These are phyloP conservation scores for Carassius auratus DNA, from an alignment of 2,113 vertebrate species.

Conservation along the genomic window DNA sequence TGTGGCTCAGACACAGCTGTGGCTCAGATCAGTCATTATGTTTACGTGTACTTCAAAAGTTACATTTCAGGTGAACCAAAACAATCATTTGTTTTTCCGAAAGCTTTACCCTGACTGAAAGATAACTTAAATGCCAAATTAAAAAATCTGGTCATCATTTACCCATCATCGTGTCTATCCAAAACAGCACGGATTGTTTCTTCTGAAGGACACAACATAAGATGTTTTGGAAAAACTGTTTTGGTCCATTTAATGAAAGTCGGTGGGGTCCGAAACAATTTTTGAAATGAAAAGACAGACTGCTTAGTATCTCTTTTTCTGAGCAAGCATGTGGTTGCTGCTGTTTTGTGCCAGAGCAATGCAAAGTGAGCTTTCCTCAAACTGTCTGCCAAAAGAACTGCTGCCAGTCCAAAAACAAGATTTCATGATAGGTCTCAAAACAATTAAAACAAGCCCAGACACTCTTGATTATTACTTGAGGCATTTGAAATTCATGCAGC, in stretches of 20 bases:
- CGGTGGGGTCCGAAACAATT: no score
- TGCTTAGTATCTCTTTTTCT: neutral
- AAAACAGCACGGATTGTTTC: neutral
- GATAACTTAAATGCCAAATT: neutral
- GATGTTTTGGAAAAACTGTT: no score
- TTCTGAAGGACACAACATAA: neutral
- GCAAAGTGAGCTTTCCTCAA: neutral
- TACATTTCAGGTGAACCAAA: neutral
- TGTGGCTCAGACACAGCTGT: neutral
- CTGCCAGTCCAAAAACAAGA: conserved; percentile 21
- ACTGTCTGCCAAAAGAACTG: neutral
- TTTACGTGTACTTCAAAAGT: neutral
- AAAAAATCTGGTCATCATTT: neutral
- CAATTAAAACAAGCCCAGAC: conserved; percentile 12
- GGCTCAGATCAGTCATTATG: neutral
- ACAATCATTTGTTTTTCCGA: neutral
- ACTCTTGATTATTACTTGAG: neutral
- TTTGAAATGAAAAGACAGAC: conserved; percentile 10
- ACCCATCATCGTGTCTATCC: neutral
- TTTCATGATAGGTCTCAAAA: neutral
- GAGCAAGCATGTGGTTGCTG: neutral
- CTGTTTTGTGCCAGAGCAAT: neutral
- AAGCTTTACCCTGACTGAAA: neutral
- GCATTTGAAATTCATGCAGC: neutral
- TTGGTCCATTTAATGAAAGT: no score